Percentiles rank a stretch among this genome's conserved stretches.
phyloP scores from a whole-genome alignment of 2,113 vertebrate species.

The Centropus unirufus region DNA sequence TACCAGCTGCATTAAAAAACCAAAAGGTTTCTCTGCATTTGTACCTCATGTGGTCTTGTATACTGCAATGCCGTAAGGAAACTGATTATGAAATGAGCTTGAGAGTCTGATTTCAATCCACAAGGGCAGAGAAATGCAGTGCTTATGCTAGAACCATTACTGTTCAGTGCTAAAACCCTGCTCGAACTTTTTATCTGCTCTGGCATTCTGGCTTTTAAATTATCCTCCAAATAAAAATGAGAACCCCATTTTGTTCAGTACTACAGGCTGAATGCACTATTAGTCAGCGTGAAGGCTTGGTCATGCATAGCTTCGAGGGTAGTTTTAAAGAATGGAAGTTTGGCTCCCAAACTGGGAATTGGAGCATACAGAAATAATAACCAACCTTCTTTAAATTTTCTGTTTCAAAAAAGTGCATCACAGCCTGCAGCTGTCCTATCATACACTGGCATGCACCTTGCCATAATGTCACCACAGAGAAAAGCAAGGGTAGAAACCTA shows the following conservation, averaged over 20 bases:
- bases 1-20: background rate
- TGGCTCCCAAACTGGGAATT: background rate
- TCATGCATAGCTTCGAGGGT: background rate
- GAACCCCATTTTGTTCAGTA: background rate
- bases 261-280: background rate
- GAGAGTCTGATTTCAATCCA: constrained; percentile 3
- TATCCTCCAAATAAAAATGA: background rate
- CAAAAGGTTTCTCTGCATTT: background rate
- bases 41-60: background rate
- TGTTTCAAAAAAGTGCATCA: background rate
- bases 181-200: background rate
- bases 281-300: background rate
- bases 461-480: background rate
- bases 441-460: background rate
- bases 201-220: constrained; percentile 6
- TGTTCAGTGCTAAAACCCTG: background rate
- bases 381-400: background rate
- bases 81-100: background rate
- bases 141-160: background rate
- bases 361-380: background rate
- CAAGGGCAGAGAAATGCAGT: background rate
- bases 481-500: background rate
- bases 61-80: background rate
- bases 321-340: background rate
- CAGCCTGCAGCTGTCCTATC: background rate